Conservation (phyloP, 2,888 invertebrate genomes). For the Heteropelma amictum region DNA sequence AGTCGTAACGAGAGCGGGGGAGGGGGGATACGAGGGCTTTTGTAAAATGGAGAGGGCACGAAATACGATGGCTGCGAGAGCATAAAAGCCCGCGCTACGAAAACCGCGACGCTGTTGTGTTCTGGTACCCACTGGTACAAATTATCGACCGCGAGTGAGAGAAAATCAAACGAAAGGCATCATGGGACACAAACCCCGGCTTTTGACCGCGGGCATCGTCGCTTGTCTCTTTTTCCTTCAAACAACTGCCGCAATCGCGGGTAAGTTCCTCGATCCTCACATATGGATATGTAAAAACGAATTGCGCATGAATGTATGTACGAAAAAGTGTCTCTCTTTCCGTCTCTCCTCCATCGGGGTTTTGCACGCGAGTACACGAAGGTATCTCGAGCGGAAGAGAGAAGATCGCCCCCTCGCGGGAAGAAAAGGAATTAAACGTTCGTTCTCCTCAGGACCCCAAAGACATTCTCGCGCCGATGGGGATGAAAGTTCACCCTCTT, state of each 20-base stretch:
- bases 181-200: conserved; percentile 74
- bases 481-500: neutral
- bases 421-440: neutral
- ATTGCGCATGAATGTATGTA: no score
- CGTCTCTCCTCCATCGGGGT: neutral
- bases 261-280: conserved; percentile 64
- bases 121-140: conserved; percentile 67
- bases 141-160: conserved; percentile 54
- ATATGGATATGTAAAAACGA: neutral
- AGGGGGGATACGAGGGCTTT: conserved; percentile 14
- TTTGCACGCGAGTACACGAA: neutral
- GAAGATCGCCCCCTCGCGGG: neutral
- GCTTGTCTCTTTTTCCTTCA: conserved; percentile 65
- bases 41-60: conserved; percentile 46
- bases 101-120: conserved; percentile 75
- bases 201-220: conserved; percentile 67
- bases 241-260: conserved; percentile 61
- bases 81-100: conserved; percentile 75
- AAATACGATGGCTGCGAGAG: conserved; percentile 68
- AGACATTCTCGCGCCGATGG: no score
- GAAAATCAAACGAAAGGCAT: conserved; percentile 58
- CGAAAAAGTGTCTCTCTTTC: neutral
- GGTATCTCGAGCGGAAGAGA: no score
- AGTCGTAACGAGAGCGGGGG: conserved; percentile 7
- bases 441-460: no score